A percentile compares a stretch with the other conserved stretches of the same genome.
phyloP scores from a whole-genome alignment of 2,797 vertebrate genomes.

The Lepilemur septentrionalis region DNA sequence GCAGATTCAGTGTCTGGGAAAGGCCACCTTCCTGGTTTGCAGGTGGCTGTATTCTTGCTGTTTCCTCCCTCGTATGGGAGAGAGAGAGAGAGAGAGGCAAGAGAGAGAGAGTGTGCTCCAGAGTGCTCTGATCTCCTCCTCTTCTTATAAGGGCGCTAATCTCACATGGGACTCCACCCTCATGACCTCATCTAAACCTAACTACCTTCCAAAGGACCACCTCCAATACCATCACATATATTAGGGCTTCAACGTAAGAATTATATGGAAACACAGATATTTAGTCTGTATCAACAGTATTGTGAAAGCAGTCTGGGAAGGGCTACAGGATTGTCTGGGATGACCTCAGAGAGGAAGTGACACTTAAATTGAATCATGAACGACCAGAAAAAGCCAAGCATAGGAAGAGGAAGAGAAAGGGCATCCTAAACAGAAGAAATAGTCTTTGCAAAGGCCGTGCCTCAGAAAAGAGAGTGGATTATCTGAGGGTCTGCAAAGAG shows the following conservation, averaged over 20 bases:
- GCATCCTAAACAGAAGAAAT: not conserved
- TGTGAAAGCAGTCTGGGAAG: not conserved
- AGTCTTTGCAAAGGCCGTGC: not conserved
- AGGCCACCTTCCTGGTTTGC: not conserved
- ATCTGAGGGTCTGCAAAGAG: not conserved
- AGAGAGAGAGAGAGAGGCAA: too few relatives aligned
- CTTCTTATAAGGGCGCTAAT: not conserved
- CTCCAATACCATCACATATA: not conserved
- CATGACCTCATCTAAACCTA: not conserved
- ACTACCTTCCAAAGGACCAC: not conserved
- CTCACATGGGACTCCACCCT: too few relatives aligned
- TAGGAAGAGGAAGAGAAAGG: not conserved
- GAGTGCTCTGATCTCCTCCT: not conserved
- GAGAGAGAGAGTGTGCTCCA: not conserved
- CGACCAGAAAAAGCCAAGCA: not conserved
- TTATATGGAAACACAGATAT: not conserved
- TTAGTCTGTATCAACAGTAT: not conserved
- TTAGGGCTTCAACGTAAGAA: not conserved
- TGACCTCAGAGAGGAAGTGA: not conserved
- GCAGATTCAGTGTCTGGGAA: not conserved
- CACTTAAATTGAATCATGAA: not conserved
- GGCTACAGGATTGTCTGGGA: not conserved
- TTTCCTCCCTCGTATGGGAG: not conserved
- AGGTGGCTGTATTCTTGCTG: not conserved
- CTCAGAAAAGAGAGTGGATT: not conserved